Base-by-base conservation (phyloP, 2,888 invertebrate genomes). In the Scaptomyza flava region DNA sequence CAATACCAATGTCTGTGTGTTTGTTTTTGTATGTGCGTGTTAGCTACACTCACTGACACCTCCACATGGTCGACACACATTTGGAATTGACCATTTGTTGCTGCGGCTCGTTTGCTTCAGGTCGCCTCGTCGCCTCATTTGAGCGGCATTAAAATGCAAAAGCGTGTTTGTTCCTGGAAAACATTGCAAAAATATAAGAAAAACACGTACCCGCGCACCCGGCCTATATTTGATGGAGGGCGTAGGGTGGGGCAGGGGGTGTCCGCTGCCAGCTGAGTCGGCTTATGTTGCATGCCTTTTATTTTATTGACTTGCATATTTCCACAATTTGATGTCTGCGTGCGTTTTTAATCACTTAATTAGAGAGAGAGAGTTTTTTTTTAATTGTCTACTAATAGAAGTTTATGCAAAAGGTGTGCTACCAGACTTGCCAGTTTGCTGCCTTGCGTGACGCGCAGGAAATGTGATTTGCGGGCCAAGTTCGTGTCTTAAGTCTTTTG, bases 111-210 rank as follows among this genome's bases (percentile, higher is more conserved):
- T 75, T 62, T 61, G 54, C 65, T 68, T 68, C 67, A 67, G 73
- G 57, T 53, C 68, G 56, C 53, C 72, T 72, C 68, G 63, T 72
- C 73, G 78, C 73, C 81, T 81, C 84, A 89, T 85, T 89, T 90
- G 81, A 59, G 78, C 45, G 68, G 73, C 89, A 86, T 86, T 86
- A 86, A 86, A 86, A 86, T 86, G 89, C 86, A 77, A 89, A 90
- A 85, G 90, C 87, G 86, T 85, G 81, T 86, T 89, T 87, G 76
- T 90, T 90, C 90, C 89, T 86, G 90, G 90, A 90, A 90, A 85
- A 87, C n/a, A 67, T 73, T 69, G 79, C 80, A 85, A 66, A 60
- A 60, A 50, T 50, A 41, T 34, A 50, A 68, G 51, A 51, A 51
- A 41, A 36, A 51, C 74, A 38, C 41, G 34, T 20, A 17, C 47